Base-by-base conservation (phyloP, 2,113 vertebrate genomes). In the Anolis sagrei region DNA sequence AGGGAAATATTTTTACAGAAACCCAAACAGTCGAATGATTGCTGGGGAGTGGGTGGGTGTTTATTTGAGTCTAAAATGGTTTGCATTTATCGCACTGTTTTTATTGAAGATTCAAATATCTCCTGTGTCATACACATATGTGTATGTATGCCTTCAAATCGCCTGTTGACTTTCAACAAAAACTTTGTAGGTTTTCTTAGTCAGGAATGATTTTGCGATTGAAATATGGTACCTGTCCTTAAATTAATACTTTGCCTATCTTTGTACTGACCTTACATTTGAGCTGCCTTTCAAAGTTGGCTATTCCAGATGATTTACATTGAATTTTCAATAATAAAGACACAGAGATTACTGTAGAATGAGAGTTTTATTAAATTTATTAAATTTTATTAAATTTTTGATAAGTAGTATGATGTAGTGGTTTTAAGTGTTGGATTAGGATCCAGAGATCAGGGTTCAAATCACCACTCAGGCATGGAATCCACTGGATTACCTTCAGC, bases 241-340 rank as follows among this genome's bases (percentile, higher is more conserved):
- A 25, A 68, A 82, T 27, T 82, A 69, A 64, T n/a, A 62, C 13
- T 25, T 64, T 66, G 34, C 10, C 36, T 32, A 29, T 78, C 29
- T 78, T 10, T 51, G 69, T 89, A 62, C 13, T 78, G 1, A 6
- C 34, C 39, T 72, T 84, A 5, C 36, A 61, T 9, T 58, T 66
- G 61, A 87, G 73, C 27, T 27, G 18, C 76, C n/a, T 79, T 90
- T 68, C 64, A 32, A 87, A 75, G 62, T 18, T 16, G 83, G 69
- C 4, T 0, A 1, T 73, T 82, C 34, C 36, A 76, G 1, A 5
- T 32, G n/a, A 48, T 16, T 14, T 74, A 70, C 4, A 0, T 44
- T 14, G 0, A 66, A 49, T 21, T 7, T 82, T 83, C 70, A 69
- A 76, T 9, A 14, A 4, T 19, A 39, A 81, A 11, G 13, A 48